Base-by-base conservation (phyloP, 23 tunicate species). In the Botrylloides violaceus region DNA sequence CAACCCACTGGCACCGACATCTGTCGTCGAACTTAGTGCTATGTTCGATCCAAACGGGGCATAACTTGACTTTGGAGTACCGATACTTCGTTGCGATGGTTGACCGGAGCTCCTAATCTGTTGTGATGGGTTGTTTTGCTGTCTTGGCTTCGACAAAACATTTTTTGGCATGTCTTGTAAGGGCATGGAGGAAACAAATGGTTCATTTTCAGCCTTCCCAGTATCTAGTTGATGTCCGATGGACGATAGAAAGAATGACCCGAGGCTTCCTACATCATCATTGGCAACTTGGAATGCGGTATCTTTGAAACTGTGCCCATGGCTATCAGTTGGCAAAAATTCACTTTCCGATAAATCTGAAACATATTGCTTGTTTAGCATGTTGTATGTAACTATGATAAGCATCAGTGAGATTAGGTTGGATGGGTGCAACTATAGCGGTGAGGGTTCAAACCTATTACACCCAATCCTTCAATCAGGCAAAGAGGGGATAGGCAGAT, bases 211-310 rank as follows among this genome's bases (percentile, higher is more conserved):
- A 15, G 9, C 15, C 15, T 43, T 43, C 53, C 9, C 53, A 43
- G 53, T 9, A 43, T 43, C 53, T 7, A 43, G 9, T 15, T 43
- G 53, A 15, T 15, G 9, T 19, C 80, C 95, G 35, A 87, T 84
- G 30, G 82, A 75, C 7, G 80, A 71, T n/a, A 87, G 34, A 71
- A 87, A 87, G 53, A 87, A 62, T 63, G 87, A 81, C 36, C 95
- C 95, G 38, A 87, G 47, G 58, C 86, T 80, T 37, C 82, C 78
- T 9, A 43, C 15, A 15, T 15, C 53, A 7, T 43, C 53, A 43
- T 15, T 43, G 9, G 12, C 53, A 43, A 7, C 15, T 43, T 15
- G 12, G 9, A 43, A 43, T 43, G 53, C 15, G 15, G 9, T 43
- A 15, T 43, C 15, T 15, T 15, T 43, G 9, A 15, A 9, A 43